A percentile compares a stretch with the other conserved stretches of the same genome.
Conservation (phyloP, 2,113 vertebrate species). For the Carassius auratus region DNA sequence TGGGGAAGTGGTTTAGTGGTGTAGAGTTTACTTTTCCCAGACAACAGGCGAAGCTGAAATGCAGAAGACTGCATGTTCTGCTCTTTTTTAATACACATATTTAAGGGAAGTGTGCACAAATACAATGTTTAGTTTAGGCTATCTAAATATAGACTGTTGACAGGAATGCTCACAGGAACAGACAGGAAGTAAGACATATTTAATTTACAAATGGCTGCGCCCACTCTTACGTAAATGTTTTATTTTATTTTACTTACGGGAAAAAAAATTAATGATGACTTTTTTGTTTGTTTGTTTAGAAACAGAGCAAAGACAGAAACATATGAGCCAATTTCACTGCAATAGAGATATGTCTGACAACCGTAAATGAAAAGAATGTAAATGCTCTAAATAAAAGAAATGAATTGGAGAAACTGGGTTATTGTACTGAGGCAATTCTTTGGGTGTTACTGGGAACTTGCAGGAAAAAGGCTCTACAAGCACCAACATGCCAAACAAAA, state of each 20-base stretch:
- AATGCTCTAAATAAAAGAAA: neutral
- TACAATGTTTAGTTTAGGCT: neutral
- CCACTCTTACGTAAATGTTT: too few relatives aligned
- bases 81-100: neutral
- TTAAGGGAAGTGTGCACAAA: too few relatives aligned
- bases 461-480: conserved; percentile 2
- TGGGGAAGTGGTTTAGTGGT: neutral
- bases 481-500: conserved; percentile 16
- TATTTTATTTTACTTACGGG: too few relatives aligned
- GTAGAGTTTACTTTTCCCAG: neutral
- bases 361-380: neutral
- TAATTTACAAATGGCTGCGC: too few relatives aligned
- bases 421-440: neutral
- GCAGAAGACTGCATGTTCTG: neutral
- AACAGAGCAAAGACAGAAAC: neutral
- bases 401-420: neutral
- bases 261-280: too few relatives aligned
- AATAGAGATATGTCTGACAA: neutral
- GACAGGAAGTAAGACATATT: too few relatives aligned
- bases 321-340: neutral
- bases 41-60: neutral
- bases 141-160: neutral
- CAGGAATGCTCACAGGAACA: too few relatives aligned
- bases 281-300: neutral
- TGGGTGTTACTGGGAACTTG: conserved; percentile 17